Conservation (phyloP, 2,113 vertebrate species). For the Machaerirhynchus nigripectus region DNA sequence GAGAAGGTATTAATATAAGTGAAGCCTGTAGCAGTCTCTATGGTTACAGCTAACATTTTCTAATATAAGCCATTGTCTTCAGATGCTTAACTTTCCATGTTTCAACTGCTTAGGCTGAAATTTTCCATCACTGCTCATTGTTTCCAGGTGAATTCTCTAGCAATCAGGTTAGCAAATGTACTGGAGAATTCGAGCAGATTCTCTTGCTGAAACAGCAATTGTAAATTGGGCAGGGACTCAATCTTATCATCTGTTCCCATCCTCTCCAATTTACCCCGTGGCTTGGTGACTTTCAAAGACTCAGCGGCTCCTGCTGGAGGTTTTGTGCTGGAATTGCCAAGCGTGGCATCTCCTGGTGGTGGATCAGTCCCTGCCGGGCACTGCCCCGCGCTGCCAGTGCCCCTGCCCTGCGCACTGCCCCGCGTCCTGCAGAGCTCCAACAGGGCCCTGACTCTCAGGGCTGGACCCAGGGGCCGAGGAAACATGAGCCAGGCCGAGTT, state of each 20-base stretch:
- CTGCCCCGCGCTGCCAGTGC: background rate
- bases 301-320: background rate
- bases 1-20: slow-evolving; percentile 8
- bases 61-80: slow-evolving; percentile 61
- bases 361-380: background rate
- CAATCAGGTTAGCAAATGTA: slow-evolving; percentile 53
- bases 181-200: slow-evolving; percentile 14
- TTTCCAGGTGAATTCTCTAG: slow-evolving; percentile 57
- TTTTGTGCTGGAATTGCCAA: background rate
- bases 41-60: slow-evolving; percentile 57
- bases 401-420: background rate
- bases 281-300: background rate
- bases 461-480: background rate
- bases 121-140: slow-evolving; percentile 46
- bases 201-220: background rate
- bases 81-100: slow-evolving; percentile 48
- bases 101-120: slow-evolving; percentile 53
- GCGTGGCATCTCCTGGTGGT: background rate
- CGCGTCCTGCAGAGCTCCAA: background rate
- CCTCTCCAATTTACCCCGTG: background rate
- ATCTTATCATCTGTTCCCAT: background rate
- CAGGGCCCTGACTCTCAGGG: background rate
- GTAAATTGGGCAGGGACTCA: background rate
- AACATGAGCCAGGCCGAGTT: background rate
- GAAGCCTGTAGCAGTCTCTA: slow-evolving; percentile 52